Base-by-base conservation (phyloP, 2,113 vertebrate species). In the Rhagologus leucostigma region DNA sequence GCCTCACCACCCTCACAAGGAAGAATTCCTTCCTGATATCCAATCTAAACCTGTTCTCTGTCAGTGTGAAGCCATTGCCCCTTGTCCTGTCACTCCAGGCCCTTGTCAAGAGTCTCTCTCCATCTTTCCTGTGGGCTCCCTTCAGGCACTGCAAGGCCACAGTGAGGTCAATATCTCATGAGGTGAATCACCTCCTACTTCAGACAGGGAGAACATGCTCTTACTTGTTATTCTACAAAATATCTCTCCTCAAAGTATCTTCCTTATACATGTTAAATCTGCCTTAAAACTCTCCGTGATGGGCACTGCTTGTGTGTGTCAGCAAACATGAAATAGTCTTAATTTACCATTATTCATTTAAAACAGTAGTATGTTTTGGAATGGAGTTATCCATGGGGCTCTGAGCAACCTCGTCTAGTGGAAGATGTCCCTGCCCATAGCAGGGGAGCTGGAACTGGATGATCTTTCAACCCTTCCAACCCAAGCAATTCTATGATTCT, bases 121-220 rank as follows among this genome's bases (percentile, higher is more conserved):
- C 30, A 35, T 32, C 39, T 49, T 63, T 32, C 35, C 49, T 87
- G 30, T 26, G 8, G 24, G n/a, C 18, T 87, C 64, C 39, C 32
- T 49, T 49, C 42, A 64, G 41, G 11, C 5, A 4, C 42, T 71
- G 30, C 0, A 56, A 56, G 24, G 30, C 29, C 13, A 15, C 49
- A 46, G 0, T n/a, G 47, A 33, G 8, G 8, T 46, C 0, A 0
- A 1, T n/a, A 42, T 50, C 15, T 50, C 3, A 3, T n/a, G 39
- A 39, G 44, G 27, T 13, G 3, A 49, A n/a, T 42, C 32, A 9
- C 10, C 35, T 50, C 20, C 30, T 39, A 9, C 50, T 41, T 60
- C 63, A 71, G 10, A 8, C 5, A 30, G 41, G 17, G 13, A 9
- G 73, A 57, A 50, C 16, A 23, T 35, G 12, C n/a, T 55, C 14